Base-by-base conservation (phyloP, 2,888 invertebrate genomes). In the Drosophila sordidapex region DNA sequence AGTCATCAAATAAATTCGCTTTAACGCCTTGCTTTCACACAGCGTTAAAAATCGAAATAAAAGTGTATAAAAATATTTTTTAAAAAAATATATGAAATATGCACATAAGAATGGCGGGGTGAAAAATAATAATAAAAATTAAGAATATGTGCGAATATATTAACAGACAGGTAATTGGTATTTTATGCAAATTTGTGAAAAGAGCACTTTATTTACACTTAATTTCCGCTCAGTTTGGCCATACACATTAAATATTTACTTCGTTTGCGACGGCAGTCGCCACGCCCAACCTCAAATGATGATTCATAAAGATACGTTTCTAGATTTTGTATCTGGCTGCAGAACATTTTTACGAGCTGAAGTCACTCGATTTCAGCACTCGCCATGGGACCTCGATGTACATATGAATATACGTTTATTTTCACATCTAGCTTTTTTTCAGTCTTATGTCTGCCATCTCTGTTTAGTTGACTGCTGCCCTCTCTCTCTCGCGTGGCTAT, bases 1-100 rank as follows among this genome's bases (percentile, higher is more conserved):
- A 79, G 81, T 80, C 77, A 79, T 87, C 74, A 69, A 89, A 79
- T 79, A 83, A 81, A 83, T 73, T 73, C 68, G 63, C 64, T 58
- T 76, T 66, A 76, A 78, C 81, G 79, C 84, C 76, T 68, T 78
- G 52, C 43, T 29, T 49, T 68, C 49, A 49, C 27, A 27, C 72
- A 48, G 49, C 35, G 56, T 21, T 2, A 13, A 21, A 13, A n/a
- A 7, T 15, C 4, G 25, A 58, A 29, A 72, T 53, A 61, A 64
- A 70, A 66, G 27, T 40, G 18, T 36, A n/a, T 2, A 15, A 36
- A 59, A 43, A 60, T 62, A 54, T 63, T 49, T 54, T 51, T 4
- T 4, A 4, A 10, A 40, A 38, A 38, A 2, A 38, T 4, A n/a
- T 40, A 63, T 75, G 74, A 87, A 76, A 76, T 70, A 76, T 70